Percentiles rank a stretch among this genome's conserved stretches.
These are phyloP conservation scores for Acrobasis consociella DNA, from an alignment of 2,888 invertebrate species.

Conservation along the genomic window DNA sequence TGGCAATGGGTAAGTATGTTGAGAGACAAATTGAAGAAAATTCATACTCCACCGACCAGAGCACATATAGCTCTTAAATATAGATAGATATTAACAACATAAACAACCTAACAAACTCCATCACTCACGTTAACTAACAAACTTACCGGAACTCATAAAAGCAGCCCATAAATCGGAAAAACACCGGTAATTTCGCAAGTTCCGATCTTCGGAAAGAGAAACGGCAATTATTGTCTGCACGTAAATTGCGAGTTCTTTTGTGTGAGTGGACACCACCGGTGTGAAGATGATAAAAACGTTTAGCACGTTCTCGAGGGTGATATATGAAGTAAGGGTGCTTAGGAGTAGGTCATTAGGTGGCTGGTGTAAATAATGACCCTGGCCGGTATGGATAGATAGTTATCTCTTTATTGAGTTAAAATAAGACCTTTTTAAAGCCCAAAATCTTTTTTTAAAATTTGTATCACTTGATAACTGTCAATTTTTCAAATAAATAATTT, in stretches of 20 bases:
- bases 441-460: too few species aligned
- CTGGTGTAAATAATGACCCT: not conserved
- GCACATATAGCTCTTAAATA: too few species aligned
- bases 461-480: too few species aligned
- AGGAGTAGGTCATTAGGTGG: not conserved
- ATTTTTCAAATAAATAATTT: too few species aligned
- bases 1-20: too few species aligned
- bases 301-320: constrained; percentile 12
- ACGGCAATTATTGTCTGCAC: constrained; percentile 57
- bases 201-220: constrained; percentile 46
- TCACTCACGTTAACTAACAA: constrained; percentile 9
- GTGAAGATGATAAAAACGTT: constrained; percentile 32
- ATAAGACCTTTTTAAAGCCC: too few species aligned
- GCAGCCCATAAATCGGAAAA: constrained; percentile 12
- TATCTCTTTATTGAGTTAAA: too few species aligned
- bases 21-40: too few species aligned
- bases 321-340: not conserved
- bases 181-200: constrained; percentile 18
- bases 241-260: constrained; percentile 44
- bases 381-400: too few species aligned
- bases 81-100: not conserved
- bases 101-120: not conserved
- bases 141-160: constrained; percentile 8
- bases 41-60: too few species aligned
- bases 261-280: too few species aligned